Base-by-base conservation (phyloP, 2,888 invertebrate species). In the Ophioninae sp. region DNA sequence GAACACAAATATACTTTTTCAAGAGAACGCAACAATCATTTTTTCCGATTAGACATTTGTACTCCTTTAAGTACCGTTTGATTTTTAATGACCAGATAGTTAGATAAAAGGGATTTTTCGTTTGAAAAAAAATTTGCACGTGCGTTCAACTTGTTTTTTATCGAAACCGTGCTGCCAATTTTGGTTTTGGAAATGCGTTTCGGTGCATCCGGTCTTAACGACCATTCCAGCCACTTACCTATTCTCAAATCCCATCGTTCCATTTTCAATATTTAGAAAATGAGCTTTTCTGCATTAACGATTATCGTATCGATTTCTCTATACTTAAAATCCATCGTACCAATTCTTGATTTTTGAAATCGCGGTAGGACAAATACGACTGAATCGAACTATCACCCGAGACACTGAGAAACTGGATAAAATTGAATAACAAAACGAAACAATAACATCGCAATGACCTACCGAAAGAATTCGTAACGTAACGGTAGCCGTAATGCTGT, bases 391-490 rank as follows among this genome's bases (percentile, higher is more conserved):
- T 44, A 13, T 13, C 50, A 13, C 13, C 17, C 50, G 17, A 17
- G 50, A 17, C 50, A 50, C 17, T 5, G 50, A 17, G 3, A 50
- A 0, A 50, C 17, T 50, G 17, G 50, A 50, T 30, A 10, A 17
- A 50, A 50, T 13, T 13, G 13, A 50, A 50, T 50, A 17, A 17
- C 50, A 13, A 50, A 17, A 13, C 50, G 50, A 65, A 10, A 39
- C 23, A 13, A 13, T 30, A 13, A 13, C 6, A 67, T 44, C 41
- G 20, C 0, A 17, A 37, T 37, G 23, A 93, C 95, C 95, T 93
- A 98, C 98, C 98, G 93, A 96, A 98, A 37, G 98, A 98, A 86
- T 97, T 97, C 0, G 97, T 97, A 74, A 96, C 93, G 91, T 97
- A 98, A 78, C 94, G 93, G 89, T 96, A 97, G 70, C 96, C 96